Conservation (phyloP, 2,888 invertebrate species). For the Aporophyla lueneburgensis region DNA sequence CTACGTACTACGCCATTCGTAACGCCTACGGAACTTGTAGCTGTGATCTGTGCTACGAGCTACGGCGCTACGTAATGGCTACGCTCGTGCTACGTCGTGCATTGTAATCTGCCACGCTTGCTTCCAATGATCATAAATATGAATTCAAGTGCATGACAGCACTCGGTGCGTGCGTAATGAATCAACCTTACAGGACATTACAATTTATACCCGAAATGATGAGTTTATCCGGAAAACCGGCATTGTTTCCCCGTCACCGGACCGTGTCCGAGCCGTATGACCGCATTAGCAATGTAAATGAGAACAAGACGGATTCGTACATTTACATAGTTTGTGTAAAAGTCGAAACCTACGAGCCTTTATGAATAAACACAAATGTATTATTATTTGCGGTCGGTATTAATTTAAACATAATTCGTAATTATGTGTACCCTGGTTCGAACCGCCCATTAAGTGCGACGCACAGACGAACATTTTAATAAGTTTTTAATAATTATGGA, state of each 20-base stretch:
- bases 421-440: neutral
- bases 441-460: neutral
- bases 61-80: slow-evolving; percentile 52
- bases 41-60: slow-evolving; percentile 56
- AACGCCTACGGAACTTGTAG: slow-evolving; percentile 58
- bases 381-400: slow-evolving; percentile 15
- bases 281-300: slow-evolving; percentile 69
- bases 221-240: slow-evolving; percentile 59
- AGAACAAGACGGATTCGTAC: slow-evolving; percentile 60
- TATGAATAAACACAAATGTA: slow-evolving; percentile 26
- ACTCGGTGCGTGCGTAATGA: slow-evolving; percentile 40
- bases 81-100: slow-evolving; percentile 30
- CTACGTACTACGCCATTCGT: slow-evolving; percentile 55
- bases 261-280: slow-evolving; percentile 50
- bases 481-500: neutral
- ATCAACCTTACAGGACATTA: slow-evolving; percentile 56
- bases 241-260: slow-evolving; percentile 53
- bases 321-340: slow-evolving; percentile 67
- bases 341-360: slow-evolving; percentile 54
- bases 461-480: neutral
- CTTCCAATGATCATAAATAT: slow-evolving; percentile 42
- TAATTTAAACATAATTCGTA: slow-evolving; percentile 3
- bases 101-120: slow-evolving; percentile 38
- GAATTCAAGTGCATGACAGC: slow-evolving; percentile 42
- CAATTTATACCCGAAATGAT: slow-evolving; percentile 61